Evolutionary conservation across 2,113 vertebrate genomes (phyloP).

Genomic region (Genyomyrus donnyi): DNA sequence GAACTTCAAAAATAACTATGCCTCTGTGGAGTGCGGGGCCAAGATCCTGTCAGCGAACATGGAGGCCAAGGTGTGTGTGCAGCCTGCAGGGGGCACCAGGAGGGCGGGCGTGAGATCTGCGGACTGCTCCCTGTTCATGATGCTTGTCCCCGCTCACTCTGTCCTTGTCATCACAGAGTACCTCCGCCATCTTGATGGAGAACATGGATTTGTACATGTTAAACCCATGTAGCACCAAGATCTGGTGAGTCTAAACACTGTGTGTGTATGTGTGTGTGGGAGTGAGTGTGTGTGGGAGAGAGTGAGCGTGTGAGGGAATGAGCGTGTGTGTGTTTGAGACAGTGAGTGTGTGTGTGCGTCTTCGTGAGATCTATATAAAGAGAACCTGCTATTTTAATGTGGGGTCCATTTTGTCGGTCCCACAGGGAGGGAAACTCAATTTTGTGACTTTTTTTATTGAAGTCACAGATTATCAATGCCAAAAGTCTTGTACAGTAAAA

Average conservation of each 20-base stretch:
- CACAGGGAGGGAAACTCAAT: too few species aligned
- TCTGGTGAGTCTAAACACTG: conserved; percentile 71
- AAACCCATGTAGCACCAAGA: conserved; percentile 97
- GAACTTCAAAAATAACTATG: conserved; percentile 95
- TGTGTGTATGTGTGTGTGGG: neutral
- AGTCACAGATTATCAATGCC: too few species aligned
- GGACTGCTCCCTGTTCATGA: neutral
- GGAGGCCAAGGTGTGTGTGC: conserved; percentile 83
- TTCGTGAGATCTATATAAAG: neutral
- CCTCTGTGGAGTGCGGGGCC: conserved; percentile 95
- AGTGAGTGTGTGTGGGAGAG: too few species aligned
- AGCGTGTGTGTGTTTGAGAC: too few species aligned
- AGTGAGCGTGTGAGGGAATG: too few species aligned
- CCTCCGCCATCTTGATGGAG: conserved; percentile 93
- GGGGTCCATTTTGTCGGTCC: neutral
- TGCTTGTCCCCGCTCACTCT: neutral
- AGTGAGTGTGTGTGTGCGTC: neutral
- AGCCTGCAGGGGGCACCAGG: neutral
- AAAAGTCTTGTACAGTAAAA: too few species aligned
- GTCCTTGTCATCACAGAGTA: conserved; percentile 65
- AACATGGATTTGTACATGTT: conserved; percentile 99
- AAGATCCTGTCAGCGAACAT: conserved; percentile 94
- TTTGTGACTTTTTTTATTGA: too few species aligned
- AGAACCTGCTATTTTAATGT: neutral
- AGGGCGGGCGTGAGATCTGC: neutral